Percentiles rank a stretch among this genome's conserved stretches.
phyloP scores from a whole-genome alignment of 2,113 vertebrate genomes.

The Daubentonia madagascariensis region DNA sequence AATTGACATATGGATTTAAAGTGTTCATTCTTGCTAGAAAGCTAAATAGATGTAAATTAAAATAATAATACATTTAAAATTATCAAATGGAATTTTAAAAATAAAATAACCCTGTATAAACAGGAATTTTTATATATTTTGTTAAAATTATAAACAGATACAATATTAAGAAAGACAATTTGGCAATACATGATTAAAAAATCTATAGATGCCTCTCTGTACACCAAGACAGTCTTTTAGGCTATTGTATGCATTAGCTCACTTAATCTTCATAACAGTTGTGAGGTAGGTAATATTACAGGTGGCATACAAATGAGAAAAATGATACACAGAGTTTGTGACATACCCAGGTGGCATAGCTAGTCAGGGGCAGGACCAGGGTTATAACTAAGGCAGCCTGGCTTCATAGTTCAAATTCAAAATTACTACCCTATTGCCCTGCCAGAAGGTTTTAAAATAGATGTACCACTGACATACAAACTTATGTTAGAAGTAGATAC shows the following conservation, averaged over 20 bases:
- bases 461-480: not conserved
- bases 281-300: not conserved
- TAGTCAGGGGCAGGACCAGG: not conserved
- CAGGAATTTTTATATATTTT: not conserved
- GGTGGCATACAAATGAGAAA: not conserved
- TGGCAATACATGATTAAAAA: not conserved
- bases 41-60: not conserved
- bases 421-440: not conserved
- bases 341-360: not conserved
- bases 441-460: not conserved
- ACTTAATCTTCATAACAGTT: not conserved
- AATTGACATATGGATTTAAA: not conserved
- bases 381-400: not conserved
- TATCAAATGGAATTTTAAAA: not conserved
- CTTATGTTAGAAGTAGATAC: not conserved
- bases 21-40: not conserved
- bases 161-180: not conserved
- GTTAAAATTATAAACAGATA: not conserved
- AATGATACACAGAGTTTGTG: not conserved
- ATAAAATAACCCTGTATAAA: not conserved
- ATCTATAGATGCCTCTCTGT: too few species aligned
- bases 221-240: too few species aligned
- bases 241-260: not conserved
- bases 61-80: not conserved
- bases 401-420: not conserved